Conservation (phyloP, 2,888 invertebrate genomes). For the Mystacides longicornis region DNA sequence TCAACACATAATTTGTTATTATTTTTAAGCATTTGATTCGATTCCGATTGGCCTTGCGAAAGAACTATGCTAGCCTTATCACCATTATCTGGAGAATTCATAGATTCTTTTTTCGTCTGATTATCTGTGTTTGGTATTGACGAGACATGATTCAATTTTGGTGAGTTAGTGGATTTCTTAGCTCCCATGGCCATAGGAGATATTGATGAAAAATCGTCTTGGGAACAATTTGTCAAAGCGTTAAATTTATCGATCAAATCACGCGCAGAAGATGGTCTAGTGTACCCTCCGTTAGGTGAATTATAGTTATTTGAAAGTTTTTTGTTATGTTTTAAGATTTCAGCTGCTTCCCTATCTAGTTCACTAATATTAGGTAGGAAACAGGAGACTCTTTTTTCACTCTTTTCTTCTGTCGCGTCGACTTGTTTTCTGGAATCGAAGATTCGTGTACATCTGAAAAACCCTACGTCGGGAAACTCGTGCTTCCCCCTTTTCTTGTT, state of each 20-base stretch:
- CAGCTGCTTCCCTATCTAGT: slow-evolving; percentile 69
- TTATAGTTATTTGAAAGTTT: slow-evolving; percentile 26
- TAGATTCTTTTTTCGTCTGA: background rate
- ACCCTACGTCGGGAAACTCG: slow-evolving; percentile 46
- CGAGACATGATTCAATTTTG: background rate
- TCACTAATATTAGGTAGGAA: slow-evolving; percentile 70
- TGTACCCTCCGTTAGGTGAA: background rate
- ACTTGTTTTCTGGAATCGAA: slow-evolving; percentile 38
- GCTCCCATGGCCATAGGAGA: slow-evolving; percentile 5
- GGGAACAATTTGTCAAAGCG: slow-evolving; percentile 16
- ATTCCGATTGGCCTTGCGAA: too few relatives aligned
- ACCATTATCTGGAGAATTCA: background rate
- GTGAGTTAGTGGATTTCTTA: background rate
- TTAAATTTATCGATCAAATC: slow-evolving; percentile 26
- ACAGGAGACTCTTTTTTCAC: slow-evolving; percentile 51
- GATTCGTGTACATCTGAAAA: slow-evolving; percentile 44
- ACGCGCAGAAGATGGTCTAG: slow-evolving; percentile 22
- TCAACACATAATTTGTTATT: background rate
- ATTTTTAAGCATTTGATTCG: too few relatives aligned
- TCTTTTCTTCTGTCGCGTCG: slow-evolving; percentile 30
- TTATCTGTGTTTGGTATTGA: background rate
- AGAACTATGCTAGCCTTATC: background rate
- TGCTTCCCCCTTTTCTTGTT: slow-evolving; percentile 35
- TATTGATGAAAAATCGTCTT: background rate
- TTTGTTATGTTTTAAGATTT: slow-evolving; percentile 54